Evolutionary conservation across 2,888 invertebrate species (phyloP).

Genomic region (Euphydryas editha): DNA sequence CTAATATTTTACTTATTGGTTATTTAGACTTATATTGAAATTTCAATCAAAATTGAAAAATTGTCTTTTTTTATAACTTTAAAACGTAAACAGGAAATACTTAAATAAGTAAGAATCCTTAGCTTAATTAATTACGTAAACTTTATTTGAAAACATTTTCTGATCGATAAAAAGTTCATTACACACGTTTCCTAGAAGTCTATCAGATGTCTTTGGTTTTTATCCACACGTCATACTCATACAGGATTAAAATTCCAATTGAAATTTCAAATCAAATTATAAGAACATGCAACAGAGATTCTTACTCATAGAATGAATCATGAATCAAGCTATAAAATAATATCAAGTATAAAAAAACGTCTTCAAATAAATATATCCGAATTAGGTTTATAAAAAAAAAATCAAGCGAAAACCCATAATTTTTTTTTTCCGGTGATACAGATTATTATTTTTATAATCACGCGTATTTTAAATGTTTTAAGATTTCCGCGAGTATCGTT

Average conservation of each 20-base stretch:
- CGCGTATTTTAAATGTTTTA: neutral
- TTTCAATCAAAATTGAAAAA: too few relatives aligned
- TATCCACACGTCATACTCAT: neutral
- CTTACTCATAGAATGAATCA: conserved; percentile 2
- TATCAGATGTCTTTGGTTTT: neutral
- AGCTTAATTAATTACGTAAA: too few relatives aligned
- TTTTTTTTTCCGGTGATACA: neutral
- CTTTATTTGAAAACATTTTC: neutral
- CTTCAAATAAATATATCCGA: neutral
- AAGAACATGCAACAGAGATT: neutral
- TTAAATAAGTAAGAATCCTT: too few relatives aligned
- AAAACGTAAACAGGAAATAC: neutral
- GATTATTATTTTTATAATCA: neutral
- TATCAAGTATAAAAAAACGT: too few relatives aligned
- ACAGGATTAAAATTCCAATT: conserved; percentile 1
- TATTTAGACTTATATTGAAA: neutral
- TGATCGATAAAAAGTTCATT: neutral
- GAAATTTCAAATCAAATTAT: neutral
- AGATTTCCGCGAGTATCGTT: neutral
- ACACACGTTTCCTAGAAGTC: neutral
- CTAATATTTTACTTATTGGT: neutral
- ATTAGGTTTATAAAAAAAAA: neutral
- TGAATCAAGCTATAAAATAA: neutral
- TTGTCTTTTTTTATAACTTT: neutral
- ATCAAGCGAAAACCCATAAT: neutral